Percentiles rank a stretch among this genome's conserved stretches.
Conservation (phyloP, 2,113 vertebrate genomes). For the Tachysurus vachellii region DNA sequence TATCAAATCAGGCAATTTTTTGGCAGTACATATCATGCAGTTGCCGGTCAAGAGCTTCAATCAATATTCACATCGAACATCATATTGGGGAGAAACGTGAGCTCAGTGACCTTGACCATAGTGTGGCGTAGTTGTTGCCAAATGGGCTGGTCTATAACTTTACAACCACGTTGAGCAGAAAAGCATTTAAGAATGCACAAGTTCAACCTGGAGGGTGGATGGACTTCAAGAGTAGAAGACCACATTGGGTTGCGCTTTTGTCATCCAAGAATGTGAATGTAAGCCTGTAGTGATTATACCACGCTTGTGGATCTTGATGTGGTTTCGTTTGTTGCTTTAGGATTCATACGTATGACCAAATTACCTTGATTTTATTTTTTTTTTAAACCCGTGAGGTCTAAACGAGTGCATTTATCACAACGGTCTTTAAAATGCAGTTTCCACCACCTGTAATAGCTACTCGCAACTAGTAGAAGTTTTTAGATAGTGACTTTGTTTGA, state of each 20-base stretch:
- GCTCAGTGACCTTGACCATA: background rate
- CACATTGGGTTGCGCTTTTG: background rate
- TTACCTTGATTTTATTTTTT: background rate
- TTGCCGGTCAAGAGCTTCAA: background rate
- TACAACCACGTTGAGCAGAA: background rate
- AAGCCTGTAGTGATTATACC: too few relatives aligned
- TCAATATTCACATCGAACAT: background rate
- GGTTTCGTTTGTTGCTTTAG: background rate
- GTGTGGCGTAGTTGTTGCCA: background rate
- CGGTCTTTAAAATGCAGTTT: background rate
- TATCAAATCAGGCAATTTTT: background rate
- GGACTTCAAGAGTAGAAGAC: background rate
- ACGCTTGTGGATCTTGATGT: background rate
- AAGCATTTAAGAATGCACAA: background rate
- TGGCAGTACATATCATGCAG: background rate
- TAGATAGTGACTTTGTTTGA: conserved; percentile 34
- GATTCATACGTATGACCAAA: background rate
- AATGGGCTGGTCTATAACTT: background rate
- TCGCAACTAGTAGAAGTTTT: conserved; percentile 6
- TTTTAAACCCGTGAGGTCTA: background rate
- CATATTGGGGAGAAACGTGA: background rate
- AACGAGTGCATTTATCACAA: background rate
- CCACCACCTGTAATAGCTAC: background rate
- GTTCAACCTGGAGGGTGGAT: background rate
- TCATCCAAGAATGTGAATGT: background rate